Conservation (phyloP, 2,888 invertebrate species). For the Brachycybe producta region DNA sequence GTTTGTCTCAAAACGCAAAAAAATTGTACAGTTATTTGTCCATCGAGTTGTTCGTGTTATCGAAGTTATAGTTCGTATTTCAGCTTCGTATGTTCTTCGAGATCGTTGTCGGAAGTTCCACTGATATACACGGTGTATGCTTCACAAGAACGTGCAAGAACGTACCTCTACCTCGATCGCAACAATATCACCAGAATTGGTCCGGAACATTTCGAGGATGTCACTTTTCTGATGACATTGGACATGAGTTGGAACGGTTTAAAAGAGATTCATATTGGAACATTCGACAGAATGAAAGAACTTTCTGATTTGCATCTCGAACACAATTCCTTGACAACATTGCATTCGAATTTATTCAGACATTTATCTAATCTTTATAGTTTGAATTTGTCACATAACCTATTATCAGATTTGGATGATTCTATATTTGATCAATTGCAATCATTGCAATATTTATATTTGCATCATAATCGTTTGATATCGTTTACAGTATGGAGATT, state of each 20-base stretch:
- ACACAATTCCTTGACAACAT: neutral
- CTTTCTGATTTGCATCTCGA: neutral
- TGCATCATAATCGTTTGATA: neutral
- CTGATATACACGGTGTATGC: too few relatives aligned
- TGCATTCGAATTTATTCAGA: neutral
- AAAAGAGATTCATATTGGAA: neutral
- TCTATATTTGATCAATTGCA: neutral
- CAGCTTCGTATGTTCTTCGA: too few relatives aligned
- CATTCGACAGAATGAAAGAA: neutral
- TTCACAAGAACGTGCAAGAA: too few relatives aligned
- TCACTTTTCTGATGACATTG: neutral
- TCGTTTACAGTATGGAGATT: conserved; percentile 4
- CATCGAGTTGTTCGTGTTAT: too few relatives aligned
- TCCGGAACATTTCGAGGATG: neutral
- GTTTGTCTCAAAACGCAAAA: too few relatives aligned
- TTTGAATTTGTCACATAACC: neutral
- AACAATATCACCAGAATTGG: neutral
- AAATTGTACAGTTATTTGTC: too few relatives aligned
- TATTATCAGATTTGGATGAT: neutral
- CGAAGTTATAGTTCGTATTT: too few relatives aligned
- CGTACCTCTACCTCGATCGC: too few relatives aligned
- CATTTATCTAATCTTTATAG: neutral
- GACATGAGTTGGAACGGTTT: neutral
- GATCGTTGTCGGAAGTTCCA: too few relatives aligned
- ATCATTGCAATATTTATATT: neutral